These are phyloP conservation scores for Anguilla megastoma DNA, from an alignment of 2,797 vertebrate species.

Conservation along the genomic window DNA sequence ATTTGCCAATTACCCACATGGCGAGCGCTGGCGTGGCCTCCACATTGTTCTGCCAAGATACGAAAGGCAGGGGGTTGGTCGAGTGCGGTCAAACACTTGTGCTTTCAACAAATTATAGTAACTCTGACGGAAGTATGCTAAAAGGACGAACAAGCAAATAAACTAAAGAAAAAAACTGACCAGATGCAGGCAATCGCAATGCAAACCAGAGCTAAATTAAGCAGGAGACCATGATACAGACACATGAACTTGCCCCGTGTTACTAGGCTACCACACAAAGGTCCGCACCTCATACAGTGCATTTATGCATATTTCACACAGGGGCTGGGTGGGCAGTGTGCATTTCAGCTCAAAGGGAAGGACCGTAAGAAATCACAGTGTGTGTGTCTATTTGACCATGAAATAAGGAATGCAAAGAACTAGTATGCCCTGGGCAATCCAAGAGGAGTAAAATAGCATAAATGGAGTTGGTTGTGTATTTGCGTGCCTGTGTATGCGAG, in stretches of 20 bases:
- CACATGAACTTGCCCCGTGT: conserved; percentile 60
- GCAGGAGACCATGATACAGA: not conserved
- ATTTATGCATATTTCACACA: conserved; percentile 64
- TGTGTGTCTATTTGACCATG: not conserved
- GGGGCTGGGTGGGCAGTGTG: conserved; percentile 30
- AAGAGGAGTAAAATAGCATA: not conserved
- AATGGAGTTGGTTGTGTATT: not conserved
- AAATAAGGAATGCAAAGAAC: not conserved
- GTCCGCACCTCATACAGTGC: conserved; percentile 63
- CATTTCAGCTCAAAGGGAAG: not conserved
- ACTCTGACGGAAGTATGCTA: not conserved
- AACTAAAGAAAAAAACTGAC: too few species aligned
- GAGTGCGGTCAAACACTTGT: not conserved
- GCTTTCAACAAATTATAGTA: not conserved
- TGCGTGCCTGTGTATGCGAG: not conserved
- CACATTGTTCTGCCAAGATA: not conserved
- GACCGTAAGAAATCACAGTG: not conserved
- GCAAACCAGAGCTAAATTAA: not conserved
- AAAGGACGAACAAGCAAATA: too few species aligned
- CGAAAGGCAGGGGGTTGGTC: not conserved
- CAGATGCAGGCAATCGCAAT: not conserved
- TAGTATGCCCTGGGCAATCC: not conserved
- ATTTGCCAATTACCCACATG: not conserved
- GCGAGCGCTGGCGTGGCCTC: not conserved
- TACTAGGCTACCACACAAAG: conserved; percentile 75